These are phyloP conservation scores for Plodia interpunctella DNA, from an alignment of 1,140 invertebrate species.

Conservation along the genomic window DNA sequence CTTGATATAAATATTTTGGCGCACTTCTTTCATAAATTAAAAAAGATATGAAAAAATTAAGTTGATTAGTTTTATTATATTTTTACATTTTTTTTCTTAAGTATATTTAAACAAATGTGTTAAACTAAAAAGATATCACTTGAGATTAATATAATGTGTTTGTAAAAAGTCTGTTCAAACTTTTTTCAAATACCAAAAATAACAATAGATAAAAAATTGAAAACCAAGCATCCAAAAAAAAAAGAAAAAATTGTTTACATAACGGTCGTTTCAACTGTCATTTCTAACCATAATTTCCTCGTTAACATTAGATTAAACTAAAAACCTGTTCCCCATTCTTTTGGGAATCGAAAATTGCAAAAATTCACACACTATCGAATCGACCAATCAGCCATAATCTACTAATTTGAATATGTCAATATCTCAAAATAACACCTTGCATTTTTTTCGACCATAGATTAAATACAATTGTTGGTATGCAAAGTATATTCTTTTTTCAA, in stretches of 20 bases:
- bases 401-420: conserved; percentile 60
- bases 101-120: too few relatives aligned
- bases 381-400: conserved; percentile 33
- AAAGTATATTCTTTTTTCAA: conserved; percentile 15
- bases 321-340: conserved; percentile 17
- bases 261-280: conserved; percentile 1
- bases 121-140: too few relatives aligned
- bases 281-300: conserved; percentile 6
- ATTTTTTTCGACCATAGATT: conserved; percentile 7
- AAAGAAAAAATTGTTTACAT: not conserved
- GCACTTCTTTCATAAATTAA: too few relatives aligned
- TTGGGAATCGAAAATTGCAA: conserved; percentile 44
- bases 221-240: not conserved
- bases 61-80: too few relatives aligned
- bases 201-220: too few relatives aligned
- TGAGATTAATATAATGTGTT: too few relatives aligned
- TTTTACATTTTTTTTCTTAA: too few relatives aligned
- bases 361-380: conserved; percentile 63
- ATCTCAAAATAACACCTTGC: conserved; percentile 28
- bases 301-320: conserved; percentile 11
- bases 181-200: too few relatives aligned
- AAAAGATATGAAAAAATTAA: too few relatives aligned
- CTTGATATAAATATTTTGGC: too few relatives aligned
- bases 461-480: conserved; percentile 17
- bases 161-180: too few relatives aligned